Conservation (phyloP, 2,113 vertebrate species). For the Oncorhynchus kisutch region DNA sequence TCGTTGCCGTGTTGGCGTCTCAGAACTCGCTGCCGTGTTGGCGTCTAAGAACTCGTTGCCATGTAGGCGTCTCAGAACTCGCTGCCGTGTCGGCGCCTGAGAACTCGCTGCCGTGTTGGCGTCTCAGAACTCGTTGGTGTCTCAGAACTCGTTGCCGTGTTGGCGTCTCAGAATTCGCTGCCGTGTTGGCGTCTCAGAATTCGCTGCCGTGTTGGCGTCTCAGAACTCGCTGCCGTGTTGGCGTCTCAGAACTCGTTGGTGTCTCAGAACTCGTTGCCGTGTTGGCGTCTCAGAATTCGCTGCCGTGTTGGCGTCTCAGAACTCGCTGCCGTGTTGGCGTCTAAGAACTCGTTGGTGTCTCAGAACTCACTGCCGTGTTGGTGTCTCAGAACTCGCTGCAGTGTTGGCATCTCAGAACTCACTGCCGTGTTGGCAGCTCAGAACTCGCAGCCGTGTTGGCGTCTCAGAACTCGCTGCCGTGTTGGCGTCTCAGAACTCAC, state of each 20-base stretch:
- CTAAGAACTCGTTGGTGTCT: conserved; percentile 16
- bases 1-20: conserved; percentile 26
- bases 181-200: conserved; percentile 32
- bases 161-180: conserved; percentile 30
- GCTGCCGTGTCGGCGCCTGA: conserved; percentile 24
- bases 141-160: conserved; percentile 40
- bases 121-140: conserved; percentile 21
- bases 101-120: conserved; percentile 38
- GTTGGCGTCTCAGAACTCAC: conserved; percentile 24
- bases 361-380: conserved; percentile 40
- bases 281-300: conserved; percentile 19
- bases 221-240: conserved; percentile 39
- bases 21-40: conserved; percentile 40
- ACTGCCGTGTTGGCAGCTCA: conserved; percentile 12
- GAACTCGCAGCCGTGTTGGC: conserved; percentile 37
- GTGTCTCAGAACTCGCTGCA: conserved; percentile 35
- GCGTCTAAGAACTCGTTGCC: conserved; percentile 28
- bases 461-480: conserved; percentile 41
- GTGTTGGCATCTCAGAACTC: conserved; percentile 28
- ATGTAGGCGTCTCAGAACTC: conserved; percentile 28
- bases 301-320: conserved; percentile 32
- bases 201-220: conserved; percentile 23
- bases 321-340: conserved; percentile 28
- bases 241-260: no score
- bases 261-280: conserved; percentile 42